Percentiles rank a stretch among this genome's conserved stretches.
Conservation (phyloP, 2,797 vertebrate genomes). For the Lagocephalus sceleratus region DNA sequence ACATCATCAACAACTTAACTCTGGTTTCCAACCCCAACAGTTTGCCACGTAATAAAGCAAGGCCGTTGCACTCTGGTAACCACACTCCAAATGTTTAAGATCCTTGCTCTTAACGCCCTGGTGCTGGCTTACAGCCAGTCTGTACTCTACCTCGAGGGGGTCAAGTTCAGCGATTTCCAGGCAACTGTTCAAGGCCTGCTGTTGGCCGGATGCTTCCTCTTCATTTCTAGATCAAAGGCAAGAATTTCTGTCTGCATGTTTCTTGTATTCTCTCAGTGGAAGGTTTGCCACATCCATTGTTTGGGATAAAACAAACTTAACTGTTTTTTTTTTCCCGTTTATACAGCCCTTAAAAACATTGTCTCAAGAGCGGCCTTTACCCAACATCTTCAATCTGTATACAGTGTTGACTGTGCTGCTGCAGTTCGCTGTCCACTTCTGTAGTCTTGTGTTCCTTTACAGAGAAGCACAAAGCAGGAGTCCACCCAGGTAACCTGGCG, state of each 20-base stretch:
- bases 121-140: conserved; percentile 98
- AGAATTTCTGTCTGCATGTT: conserved; percentile 14
- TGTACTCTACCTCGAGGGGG: conserved; percentile 94
- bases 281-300: not conserved
- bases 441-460: conserved; percentile 91
- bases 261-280: not conserved
- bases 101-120: conserved; percentile 93
- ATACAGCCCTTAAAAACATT: conserved; percentile 90
- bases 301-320: conserved; percentile 4
- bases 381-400: conserved; percentile 98
- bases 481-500: conserved; percentile 84
- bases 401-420: conserved; percentile 92
- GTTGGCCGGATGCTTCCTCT: conserved; percentile 95
- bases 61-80: conserved; percentile 96
- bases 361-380: conserved; percentile 90
- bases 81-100: conserved; percentile 98
- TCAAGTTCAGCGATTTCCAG: conserved; percentile 98
- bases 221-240: conserved; percentile 97
- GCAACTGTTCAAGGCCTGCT: conserved; percentile 94
- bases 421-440: conserved; percentile 94
- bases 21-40: conserved; percentile 57
- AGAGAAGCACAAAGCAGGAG: conserved; percentile 85
- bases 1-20: not conserved
- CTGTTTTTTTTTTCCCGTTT: not conserved
- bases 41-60: conserved; percentile 98